Base-by-base conservation (phyloP, 2,113 vertebrate genomes). In the Lucifuga dentata region DNA sequence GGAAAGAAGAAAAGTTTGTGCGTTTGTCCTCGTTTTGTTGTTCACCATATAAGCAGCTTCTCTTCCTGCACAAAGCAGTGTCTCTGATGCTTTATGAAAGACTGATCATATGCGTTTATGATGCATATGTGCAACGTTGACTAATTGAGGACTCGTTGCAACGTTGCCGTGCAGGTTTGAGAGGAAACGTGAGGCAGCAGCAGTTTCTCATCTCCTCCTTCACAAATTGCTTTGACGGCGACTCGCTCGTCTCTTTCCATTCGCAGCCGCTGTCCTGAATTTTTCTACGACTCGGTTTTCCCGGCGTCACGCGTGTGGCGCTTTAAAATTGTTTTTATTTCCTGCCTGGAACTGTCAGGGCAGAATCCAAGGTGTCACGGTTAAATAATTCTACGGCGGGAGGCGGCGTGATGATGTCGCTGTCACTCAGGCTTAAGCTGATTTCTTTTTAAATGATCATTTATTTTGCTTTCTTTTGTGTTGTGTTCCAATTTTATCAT, bases 221-320 rank as follows among this genome's bases (percentile, higher is more conserved):
- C 58, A 83, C 73, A 81, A 82, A 76, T 64, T 66, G 61, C 78
- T 86, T 88, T 89, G 81, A 90, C 86, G 75, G 43, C 80, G 66
- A 88, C 81, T 75, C 33, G 53, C 67, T 74, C 78, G 75, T 71
- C 85, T 86, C 60, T 76, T 86, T 80, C 66, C 67, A 74, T 88
- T 83, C 67, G 2, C 45, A 48, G 57, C 73, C 66, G 78, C 51
- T 58, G 70, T 72, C 60, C 62, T 77, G 63, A 72, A 87, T 82
- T 58, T 68, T 60, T 5, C 17, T 43, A 45, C 62, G 23, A 83
- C 70, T 80, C 73, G 51, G 61, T 85, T 80, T 73, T 56, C 53
- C 56, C 26, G 9, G 52, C 35, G 43, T 53, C 16, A n/a, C 56
- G 46, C 24, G 39, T 65, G 49, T 62, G 68, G 10, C 1, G 20